Conservation (phyloP, 2,113 vertebrate species). For the Chaetura pelagica region DNA sequence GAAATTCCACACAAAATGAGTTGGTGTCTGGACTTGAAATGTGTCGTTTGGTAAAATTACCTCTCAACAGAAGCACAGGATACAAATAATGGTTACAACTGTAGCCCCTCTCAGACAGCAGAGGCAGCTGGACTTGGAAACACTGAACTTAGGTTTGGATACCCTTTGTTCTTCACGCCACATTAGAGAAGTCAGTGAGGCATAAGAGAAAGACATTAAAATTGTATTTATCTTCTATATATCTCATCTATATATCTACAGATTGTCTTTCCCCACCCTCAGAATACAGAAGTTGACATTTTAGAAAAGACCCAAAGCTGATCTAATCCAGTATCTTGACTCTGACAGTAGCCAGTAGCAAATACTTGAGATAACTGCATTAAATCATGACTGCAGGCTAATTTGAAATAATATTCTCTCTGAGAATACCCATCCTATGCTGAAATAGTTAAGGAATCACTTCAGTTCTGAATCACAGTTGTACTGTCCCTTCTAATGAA, state of each 20-base stretch:
- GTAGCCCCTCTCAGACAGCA: background rate
- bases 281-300: conserved; percentile 42
- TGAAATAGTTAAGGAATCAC: background rate
- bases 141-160: background rate
- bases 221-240: conserved; percentile 28
- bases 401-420: background rate
- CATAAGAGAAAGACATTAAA: background rate
- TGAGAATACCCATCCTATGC: background rate
- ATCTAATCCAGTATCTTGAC: conserved; percentile 16
- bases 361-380: conserved; percentile 56
- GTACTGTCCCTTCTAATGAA: background rate
- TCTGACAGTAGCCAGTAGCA: conserved; percentile 55
- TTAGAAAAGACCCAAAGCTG: conserved; percentile 24
- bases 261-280: background rate
- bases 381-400: conserved; percentile 30
- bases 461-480: background rate
- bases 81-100: background rate
- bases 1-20: background rate
- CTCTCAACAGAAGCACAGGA: background rate
- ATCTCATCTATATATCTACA: conserved; percentile 8
- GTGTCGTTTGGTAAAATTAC: background rate
- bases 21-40: background rate
- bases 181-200: conserved; percentile 8
- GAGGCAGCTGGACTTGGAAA: background rate
- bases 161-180: background rate